A percentile compares a stretch with the other conserved stretches of the same genome.
phyloP scores from a whole-genome alignment of 2,888 invertebrate genomes.

The Panzeria rudis region DNA sequence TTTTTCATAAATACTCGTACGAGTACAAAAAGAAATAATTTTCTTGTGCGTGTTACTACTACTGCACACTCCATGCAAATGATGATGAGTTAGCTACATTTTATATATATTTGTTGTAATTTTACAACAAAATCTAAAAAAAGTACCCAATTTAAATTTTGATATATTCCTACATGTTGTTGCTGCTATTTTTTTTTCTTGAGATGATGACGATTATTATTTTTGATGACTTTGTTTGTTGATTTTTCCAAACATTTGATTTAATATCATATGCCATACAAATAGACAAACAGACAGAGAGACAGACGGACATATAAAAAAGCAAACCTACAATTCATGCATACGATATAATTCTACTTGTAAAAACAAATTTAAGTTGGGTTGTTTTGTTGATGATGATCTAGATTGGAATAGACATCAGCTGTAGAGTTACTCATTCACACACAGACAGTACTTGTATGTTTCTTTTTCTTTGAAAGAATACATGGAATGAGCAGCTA shows the following conservation, averaged over 20 bases:
- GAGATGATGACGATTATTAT: conserved; percentile 74
- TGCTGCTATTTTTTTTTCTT: conserved; percentile 20
- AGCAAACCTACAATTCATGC: conserved; percentile 44
- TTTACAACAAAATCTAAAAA: conserved; percentile 25
- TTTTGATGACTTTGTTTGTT: conserved; percentile 76
- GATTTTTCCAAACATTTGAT: conserved; percentile 73
- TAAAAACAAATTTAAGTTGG: conserved; percentile 33
- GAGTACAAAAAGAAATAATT: conserved; percentile 11
- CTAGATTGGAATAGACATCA: conserved; percentile 69
- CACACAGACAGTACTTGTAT: conserved; percentile 39
- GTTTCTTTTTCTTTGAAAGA: conserved; percentile 14
- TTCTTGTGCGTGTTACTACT: conserved; percentile 49
- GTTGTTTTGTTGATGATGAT: conserved; percentile 55
- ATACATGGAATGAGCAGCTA: conserved; percentile 57
- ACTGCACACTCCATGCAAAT: conserved; percentile 49
- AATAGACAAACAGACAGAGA: conserved; percentile 8
- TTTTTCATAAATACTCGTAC: conserved; percentile 25
- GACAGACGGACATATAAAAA: not conserved
- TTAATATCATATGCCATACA: conserved; percentile 64
- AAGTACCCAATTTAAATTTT: conserved; percentile 48
- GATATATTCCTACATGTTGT: conserved; percentile 45
- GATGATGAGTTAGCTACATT: conserved; percentile 58
- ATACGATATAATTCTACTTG: conserved; percentile 27
- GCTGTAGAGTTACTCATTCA: conserved; percentile 54
- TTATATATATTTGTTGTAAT: conserved; percentile 19